A percentile compares a stretch with the other conserved stretches of the same genome.
Evolutionary conservation across 2,888 invertebrate genomes (phyloP).

Genomic region (Harpalus rufipes): DNA sequence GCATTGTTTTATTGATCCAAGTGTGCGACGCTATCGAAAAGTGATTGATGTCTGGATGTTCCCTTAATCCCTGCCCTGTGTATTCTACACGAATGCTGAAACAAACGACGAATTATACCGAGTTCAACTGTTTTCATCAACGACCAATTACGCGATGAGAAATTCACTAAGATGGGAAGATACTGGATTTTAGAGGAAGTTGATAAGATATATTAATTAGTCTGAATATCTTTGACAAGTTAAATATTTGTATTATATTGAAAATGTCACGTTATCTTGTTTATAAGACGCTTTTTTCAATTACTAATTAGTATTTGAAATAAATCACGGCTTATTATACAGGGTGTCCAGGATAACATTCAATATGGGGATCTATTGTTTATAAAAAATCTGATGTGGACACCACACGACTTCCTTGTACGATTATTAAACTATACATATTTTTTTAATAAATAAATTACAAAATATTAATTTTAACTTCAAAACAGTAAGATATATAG

Average conservation of each 20-base stretch:
- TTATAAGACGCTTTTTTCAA: too few relatives aligned
- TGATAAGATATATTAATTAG: neutral
- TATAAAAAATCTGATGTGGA: too few relatives aligned
- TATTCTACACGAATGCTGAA: neutral
- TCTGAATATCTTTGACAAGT: neutral
- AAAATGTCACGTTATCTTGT: too few relatives aligned
- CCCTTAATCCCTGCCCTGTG: conserved; percentile 41
- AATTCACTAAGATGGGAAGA: neutral
- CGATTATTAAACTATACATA: too few relatives aligned
- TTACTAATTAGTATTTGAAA: too few relatives aligned
- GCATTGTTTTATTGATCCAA: conserved; percentile 59
- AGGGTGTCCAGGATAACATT: too few relatives aligned
- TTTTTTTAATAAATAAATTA: too few relatives aligned
- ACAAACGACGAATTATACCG: conserved; percentile 36
- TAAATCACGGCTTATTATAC: too few relatives aligned
- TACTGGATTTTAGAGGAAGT: neutral
- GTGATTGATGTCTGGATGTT: conserved; percentile 61
- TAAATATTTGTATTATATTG: neutral
- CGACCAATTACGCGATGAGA: conserved; percentile 31
- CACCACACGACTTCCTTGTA: too few relatives aligned
- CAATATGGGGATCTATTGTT: too few relatives aligned
- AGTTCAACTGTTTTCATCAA: conserved; percentile 45
- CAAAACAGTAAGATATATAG: too few relatives aligned
- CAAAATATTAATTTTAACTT: too few relatives aligned
- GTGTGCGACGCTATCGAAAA: conserved; percentile 61